A percentile compares a stretch with the other conserved stretches of the same genome.
phyloP scores from a whole-genome alignment of 1,140 invertebrate species.

The Monochamus saltuarius region DNA sequence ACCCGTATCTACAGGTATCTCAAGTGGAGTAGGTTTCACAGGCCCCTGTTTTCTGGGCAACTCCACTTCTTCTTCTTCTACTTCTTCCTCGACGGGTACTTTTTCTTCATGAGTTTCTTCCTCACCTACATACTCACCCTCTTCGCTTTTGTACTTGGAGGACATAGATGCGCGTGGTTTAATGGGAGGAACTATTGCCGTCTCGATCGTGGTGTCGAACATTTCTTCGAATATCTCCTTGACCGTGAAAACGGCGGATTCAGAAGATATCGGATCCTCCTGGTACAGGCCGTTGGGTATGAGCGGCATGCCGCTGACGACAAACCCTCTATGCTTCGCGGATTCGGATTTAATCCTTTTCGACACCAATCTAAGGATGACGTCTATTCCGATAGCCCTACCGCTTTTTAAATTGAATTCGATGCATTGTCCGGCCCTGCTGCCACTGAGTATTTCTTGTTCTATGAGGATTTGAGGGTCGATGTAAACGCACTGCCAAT shows the following conservation, averaged over 20 bases:
- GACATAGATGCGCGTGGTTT: conserved; percentile 30
- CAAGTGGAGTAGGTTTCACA: background rate
- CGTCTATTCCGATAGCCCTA: conserved; percentile 52
- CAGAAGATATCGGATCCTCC: conserved; percentile 50
- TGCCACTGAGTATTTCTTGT: conserved; percentile 57
- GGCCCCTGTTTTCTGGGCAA: background rate
- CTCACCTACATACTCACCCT: conserved; percentile 37
- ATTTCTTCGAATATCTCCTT: conserved; percentile 54
- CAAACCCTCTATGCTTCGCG: conserved; percentile 59
- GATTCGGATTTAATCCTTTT: conserved; percentile 53
- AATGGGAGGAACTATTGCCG: conserved; percentile 13
- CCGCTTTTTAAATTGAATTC: conserved; percentile 57
- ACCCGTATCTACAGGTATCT: conserved; percentile 17
- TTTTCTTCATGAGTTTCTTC: conserved; percentile 38
- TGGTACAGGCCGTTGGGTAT: conserved; percentile 51
- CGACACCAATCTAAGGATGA: conserved; percentile 55
- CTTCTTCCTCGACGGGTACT: conserved; percentile 26
- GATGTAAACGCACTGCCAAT: conserved; percentile 59
- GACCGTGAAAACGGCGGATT: conserved; percentile 53
- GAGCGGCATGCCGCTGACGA: conserved; percentile 61
- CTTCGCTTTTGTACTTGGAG: conserved; percentile 29
- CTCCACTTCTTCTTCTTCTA: conserved; percentile 15
- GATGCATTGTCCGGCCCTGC: conserved; percentile 54
- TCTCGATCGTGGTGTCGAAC: conserved; percentile 49
- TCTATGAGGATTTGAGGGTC: conserved; percentile 56